phyloP scores from a whole-genome alignment of 1,140 invertebrate genomes.

The Coenobita brevimanus region DNA sequence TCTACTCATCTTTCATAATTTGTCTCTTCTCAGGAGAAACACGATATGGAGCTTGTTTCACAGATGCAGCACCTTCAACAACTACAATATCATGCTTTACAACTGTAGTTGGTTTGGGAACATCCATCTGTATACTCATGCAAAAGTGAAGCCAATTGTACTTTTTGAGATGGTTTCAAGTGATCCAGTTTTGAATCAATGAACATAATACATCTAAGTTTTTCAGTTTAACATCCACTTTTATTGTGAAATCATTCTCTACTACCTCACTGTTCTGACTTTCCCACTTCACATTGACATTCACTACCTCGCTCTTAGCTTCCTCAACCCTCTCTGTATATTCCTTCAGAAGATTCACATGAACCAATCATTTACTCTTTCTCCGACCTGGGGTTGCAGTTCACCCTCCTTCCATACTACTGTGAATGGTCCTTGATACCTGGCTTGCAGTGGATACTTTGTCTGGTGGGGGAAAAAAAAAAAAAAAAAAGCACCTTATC shows the following conservation, averaged over 20 bases:
- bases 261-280: neutral
- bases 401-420: neutral
- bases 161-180: neutral
- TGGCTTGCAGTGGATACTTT: constrained; percentile 17
- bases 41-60: too few species aligned
- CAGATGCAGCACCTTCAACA: neutral
- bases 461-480: too few species aligned
- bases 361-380: neutral
- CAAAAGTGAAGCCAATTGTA: neutral
- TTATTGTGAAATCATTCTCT: neutral
- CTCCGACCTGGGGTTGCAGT: neutral
- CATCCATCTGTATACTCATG: constrained; percentile 10
- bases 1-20: neutral
- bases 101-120: neutral
- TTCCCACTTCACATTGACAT: too few species aligned
- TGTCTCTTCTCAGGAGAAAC: too few species aligned
- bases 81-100: neutral
- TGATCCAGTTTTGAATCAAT: too few species aligned
- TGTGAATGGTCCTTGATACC: too few species aligned
- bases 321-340: neutral
- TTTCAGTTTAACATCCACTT: neutral
- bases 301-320: too few species aligned
- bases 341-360: neutral
- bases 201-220: constrained; percentile 11
- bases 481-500: constrained; percentile 13